These are phyloP conservation scores for Magallana nippona DNA, from an alignment of 2,888 invertebrate genomes.

Conservation along the genomic window DNA sequence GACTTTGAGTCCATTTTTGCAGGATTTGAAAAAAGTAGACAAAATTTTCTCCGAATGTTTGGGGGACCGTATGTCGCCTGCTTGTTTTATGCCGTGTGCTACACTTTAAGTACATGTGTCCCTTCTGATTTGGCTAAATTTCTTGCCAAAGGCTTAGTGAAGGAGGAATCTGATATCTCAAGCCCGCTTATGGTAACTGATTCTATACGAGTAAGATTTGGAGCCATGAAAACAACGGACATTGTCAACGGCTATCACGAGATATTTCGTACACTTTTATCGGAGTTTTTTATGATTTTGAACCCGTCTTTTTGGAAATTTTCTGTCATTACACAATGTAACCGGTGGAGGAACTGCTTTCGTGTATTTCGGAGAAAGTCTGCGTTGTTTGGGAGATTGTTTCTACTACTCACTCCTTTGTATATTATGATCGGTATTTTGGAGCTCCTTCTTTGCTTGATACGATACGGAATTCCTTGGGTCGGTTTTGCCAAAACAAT, in stretches of 20 bases:
- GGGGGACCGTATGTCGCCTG: slow-evolving; percentile 57
- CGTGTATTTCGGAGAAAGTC: neutral
- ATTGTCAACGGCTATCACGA: slow-evolving; percentile 47
- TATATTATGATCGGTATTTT: slow-evolving; percentile 49
- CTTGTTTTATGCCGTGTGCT: slow-evolving; percentile 46
- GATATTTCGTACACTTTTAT: slow-evolving; percentile 49
- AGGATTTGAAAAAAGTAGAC: slow-evolving; percentile 52
- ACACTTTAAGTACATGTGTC: slow-evolving; percentile 43
- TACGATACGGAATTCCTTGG: slow-evolving; percentile 54
- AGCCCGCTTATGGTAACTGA: slow-evolving; percentile 34
- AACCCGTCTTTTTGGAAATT: slow-evolving; percentile 56
- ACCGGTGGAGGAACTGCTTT: slow-evolving; percentile 33
- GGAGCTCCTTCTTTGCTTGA: slow-evolving; percentile 48
- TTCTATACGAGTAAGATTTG: slow-evolving; percentile 43
- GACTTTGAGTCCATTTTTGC: slow-evolving; percentile 58
- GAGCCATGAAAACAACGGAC: slow-evolving; percentile 43
- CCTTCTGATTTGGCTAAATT: slow-evolving; percentile 50
- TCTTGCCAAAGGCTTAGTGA: slow-evolving; percentile 46
- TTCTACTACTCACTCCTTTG: slow-evolving; percentile 41
- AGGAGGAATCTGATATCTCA: slow-evolving; percentile 30
- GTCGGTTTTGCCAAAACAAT: slow-evolving; percentile 48
- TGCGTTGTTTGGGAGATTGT: neutral
- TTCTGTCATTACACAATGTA: slow-evolving; percentile 44
- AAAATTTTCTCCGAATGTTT: slow-evolving; percentile 53
- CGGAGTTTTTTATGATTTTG: slow-evolving; percentile 55